Evolutionary conservation across 1,140 invertebrate species (phyloP).

Genomic region (Arctopsyche grandis): DNA sequence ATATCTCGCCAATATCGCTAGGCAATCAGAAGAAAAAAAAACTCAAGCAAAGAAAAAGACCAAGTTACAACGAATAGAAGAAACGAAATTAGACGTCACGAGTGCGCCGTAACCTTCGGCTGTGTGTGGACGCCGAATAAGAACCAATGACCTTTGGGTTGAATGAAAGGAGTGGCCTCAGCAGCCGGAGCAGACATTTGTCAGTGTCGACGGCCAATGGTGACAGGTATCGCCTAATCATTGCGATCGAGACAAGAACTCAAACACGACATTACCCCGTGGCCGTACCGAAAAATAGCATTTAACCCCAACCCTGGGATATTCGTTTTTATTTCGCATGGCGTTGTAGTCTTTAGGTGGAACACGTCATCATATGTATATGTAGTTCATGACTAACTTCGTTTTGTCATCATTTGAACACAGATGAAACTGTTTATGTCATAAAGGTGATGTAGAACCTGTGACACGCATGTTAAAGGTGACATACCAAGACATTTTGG

Average conservation of each 20-base stretch:
- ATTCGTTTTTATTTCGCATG: too few relatives aligned
- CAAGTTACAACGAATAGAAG: not conserved
- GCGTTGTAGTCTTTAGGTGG: too few relatives aligned
- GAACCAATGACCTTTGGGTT: constrained; percentile 44
- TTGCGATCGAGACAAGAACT: not conserved
- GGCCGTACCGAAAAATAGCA: too few relatives aligned
- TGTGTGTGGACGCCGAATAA: constrained; percentile 25
- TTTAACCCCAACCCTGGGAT: too few relatives aligned
- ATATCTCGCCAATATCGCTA: too few relatives aligned
- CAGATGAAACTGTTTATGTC: too few relatives aligned
- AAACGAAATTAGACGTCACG: constrained; percentile 4
- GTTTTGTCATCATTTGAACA: too few relatives aligned
- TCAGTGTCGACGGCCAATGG: constrained; percentile 32
- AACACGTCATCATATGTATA: too few relatives aligned
- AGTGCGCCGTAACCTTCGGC: constrained; percentile 33
- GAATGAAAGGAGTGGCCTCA: constrained; percentile 45
- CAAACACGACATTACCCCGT: not conserved
- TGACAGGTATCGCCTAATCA: constrained; percentile 38
- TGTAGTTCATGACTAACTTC: too few relatives aligned
- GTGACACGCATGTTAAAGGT: too few relatives aligned
- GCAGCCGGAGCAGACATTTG: constrained; percentile 12
- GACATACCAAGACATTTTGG: too few relatives aligned
- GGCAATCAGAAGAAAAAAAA: not conserved
- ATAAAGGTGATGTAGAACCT: too few relatives aligned
- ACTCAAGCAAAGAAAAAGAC: not conserved